Percentiles rank a stretch among this genome's conserved stretches.
phyloP scores from a whole-genome alignment of 30 jellyfish, hydroid and myxozoan genomes.

The Rhopilema esculentum region DNA sequence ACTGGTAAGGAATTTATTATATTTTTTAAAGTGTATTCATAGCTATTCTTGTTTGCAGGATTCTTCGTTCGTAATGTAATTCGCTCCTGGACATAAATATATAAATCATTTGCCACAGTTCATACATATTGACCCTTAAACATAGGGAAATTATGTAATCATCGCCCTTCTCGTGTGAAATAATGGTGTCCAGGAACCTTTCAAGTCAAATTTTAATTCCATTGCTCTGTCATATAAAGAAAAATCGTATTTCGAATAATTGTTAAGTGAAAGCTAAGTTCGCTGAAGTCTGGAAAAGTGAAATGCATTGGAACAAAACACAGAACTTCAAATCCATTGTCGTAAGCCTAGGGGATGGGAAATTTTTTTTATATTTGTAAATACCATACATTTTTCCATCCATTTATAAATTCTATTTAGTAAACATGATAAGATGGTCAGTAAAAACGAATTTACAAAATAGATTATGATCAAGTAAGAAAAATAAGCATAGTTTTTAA shows the following conservation, averaged over 20 bases:
- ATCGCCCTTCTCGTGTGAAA: too few species aligned
- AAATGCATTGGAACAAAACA: neutral
- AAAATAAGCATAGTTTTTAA: neutral
- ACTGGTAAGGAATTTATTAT: constrained; percentile 69
- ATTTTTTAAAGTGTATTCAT: too few species aligned
- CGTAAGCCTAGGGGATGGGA: neutral
- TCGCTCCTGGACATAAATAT: too few species aligned
- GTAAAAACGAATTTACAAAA: neutral
- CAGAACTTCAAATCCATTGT: neutral
- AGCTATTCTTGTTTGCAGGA: too few species aligned
- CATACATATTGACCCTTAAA: too few species aligned
- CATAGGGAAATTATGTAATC: too few species aligned
- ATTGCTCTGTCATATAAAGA: too few species aligned
- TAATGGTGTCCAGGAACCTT: too few species aligned
- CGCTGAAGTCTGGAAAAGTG: neutral
- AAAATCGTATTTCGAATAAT: too few species aligned
- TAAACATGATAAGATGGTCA: neutral
- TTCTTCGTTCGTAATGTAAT: too few species aligned
- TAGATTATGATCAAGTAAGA: neutral
- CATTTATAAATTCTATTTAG: neutral
- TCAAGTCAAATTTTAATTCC: too few species aligned
- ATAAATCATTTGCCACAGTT: too few species aligned
- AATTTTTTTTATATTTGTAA: neutral
- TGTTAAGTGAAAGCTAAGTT: neutral
- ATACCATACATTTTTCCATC: neutral